Evolutionary conservation across 2,797 vertebrate species (phyloP).

Genomic region (Delichon dasypus): DNA sequence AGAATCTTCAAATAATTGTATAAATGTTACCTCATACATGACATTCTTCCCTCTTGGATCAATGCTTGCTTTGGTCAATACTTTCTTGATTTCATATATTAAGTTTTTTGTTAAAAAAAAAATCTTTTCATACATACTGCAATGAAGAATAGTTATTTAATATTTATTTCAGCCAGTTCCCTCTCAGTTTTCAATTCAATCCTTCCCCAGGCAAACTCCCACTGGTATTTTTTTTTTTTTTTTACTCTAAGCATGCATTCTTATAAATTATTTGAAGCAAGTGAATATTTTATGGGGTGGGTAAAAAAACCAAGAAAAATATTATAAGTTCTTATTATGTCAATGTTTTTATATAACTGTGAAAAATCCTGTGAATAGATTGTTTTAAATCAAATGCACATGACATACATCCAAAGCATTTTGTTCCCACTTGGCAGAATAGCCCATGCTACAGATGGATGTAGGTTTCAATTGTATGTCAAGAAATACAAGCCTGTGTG

Average conservation of each 20-base stretch:
- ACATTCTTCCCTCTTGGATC: neutral
- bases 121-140: neutral
- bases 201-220: neutral
- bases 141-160: neutral
- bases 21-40: neutral
- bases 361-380: conserved; percentile 11
- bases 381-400: conserved; percentile 24
- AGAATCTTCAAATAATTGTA: neutral
- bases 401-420: neutral
- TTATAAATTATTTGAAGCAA: conserved; percentile 18
- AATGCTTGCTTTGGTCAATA: neutral
- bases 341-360: conserved; percentile 17
- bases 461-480: neutral
- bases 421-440: neutral
- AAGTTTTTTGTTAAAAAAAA: neutral
- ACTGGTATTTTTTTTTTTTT: neutral
- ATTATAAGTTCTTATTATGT: conserved; percentile 22
- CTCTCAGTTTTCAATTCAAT: neutral
- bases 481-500: neutral
- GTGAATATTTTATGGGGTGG: neutral
- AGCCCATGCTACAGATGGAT: neutral
- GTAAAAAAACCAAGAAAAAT: neutral
- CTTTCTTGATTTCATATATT: neutral
- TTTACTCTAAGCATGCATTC: neutral
- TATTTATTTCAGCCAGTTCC: neutral